A percentile compares a stretch with the other conserved stretches of the same genome.
Evolutionary conservation across 2,888 invertebrate species (phyloP).

Genomic region (Leptopilina myrica): DNA sequence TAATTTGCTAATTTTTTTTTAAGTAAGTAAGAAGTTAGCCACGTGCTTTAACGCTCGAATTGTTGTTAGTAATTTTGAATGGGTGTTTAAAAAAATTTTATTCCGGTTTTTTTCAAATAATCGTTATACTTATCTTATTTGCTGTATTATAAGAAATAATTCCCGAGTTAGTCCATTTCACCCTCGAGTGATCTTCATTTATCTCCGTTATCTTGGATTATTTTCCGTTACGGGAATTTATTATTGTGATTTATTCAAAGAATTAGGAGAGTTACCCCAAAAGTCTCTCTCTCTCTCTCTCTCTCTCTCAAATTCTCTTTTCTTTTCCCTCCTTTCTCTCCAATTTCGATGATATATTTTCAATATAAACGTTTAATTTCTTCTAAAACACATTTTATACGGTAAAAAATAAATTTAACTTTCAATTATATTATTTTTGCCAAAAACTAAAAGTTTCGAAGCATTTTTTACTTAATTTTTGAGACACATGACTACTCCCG

Average conservation of each 20-base stretch:
- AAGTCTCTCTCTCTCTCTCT: not conserved
- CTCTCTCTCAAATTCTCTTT: no score
- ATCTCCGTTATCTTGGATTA: not conserved
- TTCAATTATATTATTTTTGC: no score
- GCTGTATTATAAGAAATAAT: not conserved
- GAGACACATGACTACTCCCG: no score
- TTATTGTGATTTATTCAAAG: slow-evolving; percentile 11
- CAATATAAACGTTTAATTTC: not conserved
- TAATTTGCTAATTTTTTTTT: not conserved
- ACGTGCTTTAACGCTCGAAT: no score
- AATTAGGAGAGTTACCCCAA: not conserved
- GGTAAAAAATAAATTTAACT: not conserved
- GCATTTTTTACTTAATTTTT: no score
- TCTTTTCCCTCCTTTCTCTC: no score
- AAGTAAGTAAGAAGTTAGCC: no score
- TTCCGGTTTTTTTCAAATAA: not conserved
- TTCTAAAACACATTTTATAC: not conserved
- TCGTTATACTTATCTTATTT: not conserved
- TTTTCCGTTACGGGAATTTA: not conserved
- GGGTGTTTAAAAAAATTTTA: no score
- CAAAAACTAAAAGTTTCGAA: no score
- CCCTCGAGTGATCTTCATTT: slow-evolving; percentile 1
- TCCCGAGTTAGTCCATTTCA: not conserved
- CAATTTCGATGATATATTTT: no score
- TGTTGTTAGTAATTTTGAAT: not conserved